These are phyloP conservation scores for Anomalospiza imberbis DNA, from an alignment of 2,797 vertebrate species.

Conservation along the genomic window DNA sequence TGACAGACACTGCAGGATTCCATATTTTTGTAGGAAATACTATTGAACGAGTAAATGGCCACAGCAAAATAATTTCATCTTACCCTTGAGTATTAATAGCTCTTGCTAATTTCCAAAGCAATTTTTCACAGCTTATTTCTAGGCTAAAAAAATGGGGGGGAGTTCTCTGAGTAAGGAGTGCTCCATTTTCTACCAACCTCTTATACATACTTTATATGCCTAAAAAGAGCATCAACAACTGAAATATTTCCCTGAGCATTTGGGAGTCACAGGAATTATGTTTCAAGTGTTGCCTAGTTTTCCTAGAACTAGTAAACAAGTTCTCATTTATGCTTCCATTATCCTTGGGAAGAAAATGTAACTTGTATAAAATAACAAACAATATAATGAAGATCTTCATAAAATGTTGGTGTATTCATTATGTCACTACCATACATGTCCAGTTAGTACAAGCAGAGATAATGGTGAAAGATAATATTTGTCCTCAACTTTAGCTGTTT, in stretches of 20 bases:
- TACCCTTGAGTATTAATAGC: background rate
- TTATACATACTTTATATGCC: background rate
- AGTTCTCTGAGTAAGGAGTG: background rate
- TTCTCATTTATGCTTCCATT: background rate
- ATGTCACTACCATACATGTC: background rate
- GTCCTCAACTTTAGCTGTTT: background rate
- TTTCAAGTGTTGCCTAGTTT: background rate
- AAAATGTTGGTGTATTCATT: background rate
- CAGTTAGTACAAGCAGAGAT: background rate
- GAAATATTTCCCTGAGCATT: background rate
- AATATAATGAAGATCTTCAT: background rate
- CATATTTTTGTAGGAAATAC: background rate
- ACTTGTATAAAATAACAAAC: background rate
- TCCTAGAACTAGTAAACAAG: background rate
- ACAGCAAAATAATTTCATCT: background rate
- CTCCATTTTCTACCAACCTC: no score
- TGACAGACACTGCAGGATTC: background rate
- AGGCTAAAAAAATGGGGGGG: background rate
- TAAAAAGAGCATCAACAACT: background rate
- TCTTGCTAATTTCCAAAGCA: background rate
- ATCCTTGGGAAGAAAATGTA: background rate
- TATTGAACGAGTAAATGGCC: background rate
- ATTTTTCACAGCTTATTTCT: background rate
- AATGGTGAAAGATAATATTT: background rate
- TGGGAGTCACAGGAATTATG: background rate